Conservation (phyloP, 2,797 vertebrate species). For the Psittacula echo region DNA sequence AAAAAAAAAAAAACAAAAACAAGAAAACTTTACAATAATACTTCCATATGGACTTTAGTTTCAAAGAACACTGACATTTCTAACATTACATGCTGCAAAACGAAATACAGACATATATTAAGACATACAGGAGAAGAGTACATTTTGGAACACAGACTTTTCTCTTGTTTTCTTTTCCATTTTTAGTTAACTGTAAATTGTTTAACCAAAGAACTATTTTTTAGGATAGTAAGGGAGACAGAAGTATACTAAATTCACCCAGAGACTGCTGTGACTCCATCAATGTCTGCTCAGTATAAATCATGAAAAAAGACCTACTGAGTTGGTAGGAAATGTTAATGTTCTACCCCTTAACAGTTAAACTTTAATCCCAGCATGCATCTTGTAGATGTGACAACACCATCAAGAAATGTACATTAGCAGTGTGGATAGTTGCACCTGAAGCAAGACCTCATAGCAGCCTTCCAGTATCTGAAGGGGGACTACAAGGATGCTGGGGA, state of each 20-base stretch:
- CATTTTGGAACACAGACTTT: neutral
- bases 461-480: too few species aligned
- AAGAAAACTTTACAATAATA: neutral
- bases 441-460: neutral
- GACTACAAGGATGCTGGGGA: too few species aligned
- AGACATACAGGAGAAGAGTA: neutral
- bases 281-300: neutral
- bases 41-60: neutral
- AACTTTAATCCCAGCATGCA: neutral
- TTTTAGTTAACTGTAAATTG: neutral
- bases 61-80: neutral
- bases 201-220: neutral
- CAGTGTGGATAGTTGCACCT: neutral
- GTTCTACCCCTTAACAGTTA: neutral
- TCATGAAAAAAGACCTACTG: neutral
- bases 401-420: neutral
- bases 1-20: neutral
- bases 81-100: neutral
- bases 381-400: neutral
- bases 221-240: neutral
- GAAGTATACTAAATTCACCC: neutral
- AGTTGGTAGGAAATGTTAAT: neutral
- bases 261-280: neutral
- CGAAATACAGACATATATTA: neutral
- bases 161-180: neutral